Percentiles rank a stretch among this genome's conserved stretches.
Conservation (phyloP, 2,113 vertebrate species). For the Oreotrochilus melanogaster region DNA sequence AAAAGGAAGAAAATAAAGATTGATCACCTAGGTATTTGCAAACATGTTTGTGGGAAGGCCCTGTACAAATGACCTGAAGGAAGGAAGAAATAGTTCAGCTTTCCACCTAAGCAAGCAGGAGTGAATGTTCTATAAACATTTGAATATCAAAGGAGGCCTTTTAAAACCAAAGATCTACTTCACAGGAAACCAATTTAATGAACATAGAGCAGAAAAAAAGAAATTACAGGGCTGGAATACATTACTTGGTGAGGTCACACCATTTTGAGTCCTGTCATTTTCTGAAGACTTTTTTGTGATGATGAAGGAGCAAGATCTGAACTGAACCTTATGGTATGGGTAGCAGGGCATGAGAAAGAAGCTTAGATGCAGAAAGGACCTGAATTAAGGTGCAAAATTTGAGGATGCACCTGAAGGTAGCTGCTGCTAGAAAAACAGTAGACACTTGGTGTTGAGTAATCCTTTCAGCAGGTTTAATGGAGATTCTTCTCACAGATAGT, state of each 20-base stretch:
- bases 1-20: slow-evolving; percentile 24
- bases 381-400: not conserved
- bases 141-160: slow-evolving; percentile 46
- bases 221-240: not conserved
- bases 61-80: not conserved
- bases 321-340: not conserved
- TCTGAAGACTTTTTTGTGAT: not conserved
- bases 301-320: not conserved
- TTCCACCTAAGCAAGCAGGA: not conserved
- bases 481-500: not conserved
- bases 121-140: slow-evolving; percentile 34
- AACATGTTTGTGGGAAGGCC: not conserved
- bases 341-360: not conserved
- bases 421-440: slow-evolving; percentile 10
- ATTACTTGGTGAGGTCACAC: not conserved
- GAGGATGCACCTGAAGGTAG: slow-evolving; percentile 28
- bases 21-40: slow-evolving; percentile 16
- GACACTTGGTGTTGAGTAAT: not conserved
- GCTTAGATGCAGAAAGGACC: not conserved
- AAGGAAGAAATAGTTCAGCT: not conserved
- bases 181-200: slow-evolving; percentile 31
- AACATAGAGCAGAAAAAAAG: not conserved
- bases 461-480: slow-evolving; percentile 10
- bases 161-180: slow-evolving; percentile 27
- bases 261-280: not conserved